Percentiles rank a stretch among this genome's conserved stretches.
phyloP scores from a whole-genome alignment of 1,140 invertebrate genomes.

The Araneus ventricosus region DNA sequence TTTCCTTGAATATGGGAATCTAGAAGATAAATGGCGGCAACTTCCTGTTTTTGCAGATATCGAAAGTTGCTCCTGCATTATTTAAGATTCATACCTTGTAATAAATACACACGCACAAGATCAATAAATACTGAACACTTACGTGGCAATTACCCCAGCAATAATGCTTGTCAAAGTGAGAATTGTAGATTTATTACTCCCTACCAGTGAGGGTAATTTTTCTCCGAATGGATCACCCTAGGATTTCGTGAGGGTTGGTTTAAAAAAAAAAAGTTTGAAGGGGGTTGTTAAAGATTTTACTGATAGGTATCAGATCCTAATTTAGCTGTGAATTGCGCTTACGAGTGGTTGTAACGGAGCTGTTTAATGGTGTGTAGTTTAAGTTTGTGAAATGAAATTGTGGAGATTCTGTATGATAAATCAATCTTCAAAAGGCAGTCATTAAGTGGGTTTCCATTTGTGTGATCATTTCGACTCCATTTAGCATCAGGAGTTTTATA shows the following conservation, averaged over 20 bases:
- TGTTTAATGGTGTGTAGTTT: too few species aligned
- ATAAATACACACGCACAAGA: slow-evolving; percentile 53
- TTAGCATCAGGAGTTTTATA: too few species aligned
- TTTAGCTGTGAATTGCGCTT: neutral
- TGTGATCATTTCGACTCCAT: too few species aligned
- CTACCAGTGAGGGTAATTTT: neutral
- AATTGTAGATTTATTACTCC: neutral
- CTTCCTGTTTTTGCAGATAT: neutral
- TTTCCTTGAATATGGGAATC: neutral
- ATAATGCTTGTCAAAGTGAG: neutral
- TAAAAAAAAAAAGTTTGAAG: neutral
- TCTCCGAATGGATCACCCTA: neutral
- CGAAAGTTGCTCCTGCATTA: neutral
- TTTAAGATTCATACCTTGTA: slow-evolving; percentile 53
- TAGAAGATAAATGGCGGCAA: neutral
- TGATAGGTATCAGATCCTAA: neutral
- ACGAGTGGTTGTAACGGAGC: too few species aligned
- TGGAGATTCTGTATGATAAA: too few species aligned
- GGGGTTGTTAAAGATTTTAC: neutral
- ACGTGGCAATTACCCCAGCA: slow-evolving; percentile 26
- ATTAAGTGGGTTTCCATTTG: too few species aligned
- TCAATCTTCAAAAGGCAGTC: too few species aligned
- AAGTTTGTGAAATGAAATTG: too few species aligned
- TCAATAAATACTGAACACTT: slow-evolving; percentile 9
- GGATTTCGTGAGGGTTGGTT: neutral